phyloP scores from a whole-genome alignment of 2,113 vertebrate genomes.

The Solenodon paradoxus region DNA sequence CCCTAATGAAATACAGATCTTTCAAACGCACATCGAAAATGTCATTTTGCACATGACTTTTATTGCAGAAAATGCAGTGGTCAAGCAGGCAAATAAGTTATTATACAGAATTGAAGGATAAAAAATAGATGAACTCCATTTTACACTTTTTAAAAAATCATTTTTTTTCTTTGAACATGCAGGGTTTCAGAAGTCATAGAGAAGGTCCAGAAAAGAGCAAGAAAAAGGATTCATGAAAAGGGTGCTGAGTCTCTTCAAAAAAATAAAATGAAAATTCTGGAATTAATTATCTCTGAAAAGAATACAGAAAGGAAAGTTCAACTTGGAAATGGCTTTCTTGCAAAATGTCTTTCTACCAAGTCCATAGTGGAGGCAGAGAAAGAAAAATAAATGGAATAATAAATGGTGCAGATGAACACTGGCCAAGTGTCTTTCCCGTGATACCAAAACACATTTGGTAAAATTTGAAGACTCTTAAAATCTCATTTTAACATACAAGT shows the following conservation, averaged over 20 bases:
- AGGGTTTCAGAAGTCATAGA: background rate
- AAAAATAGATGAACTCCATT: background rate
- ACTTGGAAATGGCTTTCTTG: slow-evolving; percentile 23
- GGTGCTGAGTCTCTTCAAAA: slow-evolving; percentile 21
- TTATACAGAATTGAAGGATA: slow-evolving; percentile 32
- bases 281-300: slow-evolving; percentile 64
- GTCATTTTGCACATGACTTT: slow-evolving; percentile 62
- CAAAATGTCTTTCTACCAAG: background rate
- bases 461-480: background rate
- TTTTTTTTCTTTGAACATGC: background rate
- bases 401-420: background rate
- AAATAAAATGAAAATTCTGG: slow-evolving; percentile 58
- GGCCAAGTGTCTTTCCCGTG: background rate
- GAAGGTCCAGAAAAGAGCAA: slow-evolving; percentile 12
- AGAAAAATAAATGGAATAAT: slow-evolving; percentile 24
- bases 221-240: slow-evolving; percentile 65
- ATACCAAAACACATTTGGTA: background rate
- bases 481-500: slow-evolving; percentile 2
- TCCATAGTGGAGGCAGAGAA: background rate
- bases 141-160: background rate
- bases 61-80: slow-evolving; percentile 40
- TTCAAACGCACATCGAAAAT: slow-evolving; percentile 66
- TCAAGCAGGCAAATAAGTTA: slow-evolving; percentile 54
- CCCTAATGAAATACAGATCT: slow-evolving; percentile 75
- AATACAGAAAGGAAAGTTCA: slow-evolving; percentile 31